phyloP scores from a whole-genome alignment of 1,140 invertebrate genomes.

The Zaprionus gabonicus region DNA sequence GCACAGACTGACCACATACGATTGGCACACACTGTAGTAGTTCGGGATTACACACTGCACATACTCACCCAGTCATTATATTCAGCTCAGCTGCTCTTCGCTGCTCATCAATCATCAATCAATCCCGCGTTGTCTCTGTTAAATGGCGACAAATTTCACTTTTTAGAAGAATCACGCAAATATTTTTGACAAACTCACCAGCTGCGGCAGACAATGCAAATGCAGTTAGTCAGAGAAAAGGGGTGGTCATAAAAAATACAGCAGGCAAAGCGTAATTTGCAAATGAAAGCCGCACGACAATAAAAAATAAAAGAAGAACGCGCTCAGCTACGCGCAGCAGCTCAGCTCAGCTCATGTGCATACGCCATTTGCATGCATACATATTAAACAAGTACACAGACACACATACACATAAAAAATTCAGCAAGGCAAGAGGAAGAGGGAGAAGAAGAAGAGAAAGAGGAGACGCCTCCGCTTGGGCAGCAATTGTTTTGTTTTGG shows the following conservation, averaged over 20 bases:
- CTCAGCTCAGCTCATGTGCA: constrained; percentile 63
- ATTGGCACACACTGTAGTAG: constrained; percentile 3
- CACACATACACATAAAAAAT: constrained; percentile 69
- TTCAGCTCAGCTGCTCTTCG: constrained; percentile 21
- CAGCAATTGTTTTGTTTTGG: constrained; percentile 22
- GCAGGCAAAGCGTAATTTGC: constrained; percentile 57
- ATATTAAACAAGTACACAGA: constrained; percentile 30
- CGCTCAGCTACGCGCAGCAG: not conserved
- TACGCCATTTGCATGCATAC: constrained; percentile 69
- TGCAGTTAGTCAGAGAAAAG: not conserved
- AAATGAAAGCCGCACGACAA: constrained; percentile 62
- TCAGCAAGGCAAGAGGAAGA: constrained; percentile 53
- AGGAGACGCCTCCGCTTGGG: not conserved
- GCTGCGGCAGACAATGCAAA: constrained; percentile 44
- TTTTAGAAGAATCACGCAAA: constrained; percentile 11
- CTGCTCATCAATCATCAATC: constrained; percentile 62
- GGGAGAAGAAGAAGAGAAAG: not conserved
- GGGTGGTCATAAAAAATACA: constrained; percentile 41
- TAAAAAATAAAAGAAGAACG: constrained; percentile 26
- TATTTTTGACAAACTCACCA: constrained; percentile 35
- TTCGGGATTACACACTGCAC: not conserved
- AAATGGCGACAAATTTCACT: constrained; percentile 35
- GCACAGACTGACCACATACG: constrained; percentile 21
- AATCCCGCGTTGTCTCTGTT: constrained; percentile 25
- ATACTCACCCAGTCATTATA: constrained; percentile 48